Percentiles rank a stretch among this genome's conserved stretches.
phyloP scores from a whole-genome alignment of 2,888 invertebrate species.

The Acanthopleura granulata region DNA sequence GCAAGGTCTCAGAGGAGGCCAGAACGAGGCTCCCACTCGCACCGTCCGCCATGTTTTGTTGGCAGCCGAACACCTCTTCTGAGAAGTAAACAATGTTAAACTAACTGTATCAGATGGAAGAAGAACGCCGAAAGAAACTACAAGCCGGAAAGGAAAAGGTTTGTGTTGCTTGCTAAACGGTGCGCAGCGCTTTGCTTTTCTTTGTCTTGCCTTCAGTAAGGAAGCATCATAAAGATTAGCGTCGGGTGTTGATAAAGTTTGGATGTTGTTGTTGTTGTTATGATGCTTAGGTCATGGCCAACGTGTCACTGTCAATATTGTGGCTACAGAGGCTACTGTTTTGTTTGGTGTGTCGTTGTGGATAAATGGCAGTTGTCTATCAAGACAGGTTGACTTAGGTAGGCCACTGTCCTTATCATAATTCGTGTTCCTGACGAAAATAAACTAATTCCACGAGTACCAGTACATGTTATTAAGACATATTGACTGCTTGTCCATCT shows the following conservation, averaged over 20 bases:
- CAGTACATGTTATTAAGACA: too few species aligned
- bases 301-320: background rate
- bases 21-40: constrained; percentile 2
- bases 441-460: too few species aligned
- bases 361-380: too few species aligned
- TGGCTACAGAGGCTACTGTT: too few species aligned
- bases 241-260: background rate
- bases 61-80: background rate
- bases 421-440: too few species aligned
- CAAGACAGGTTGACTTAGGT: too few species aligned
- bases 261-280: background rate
- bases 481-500: too few species aligned
- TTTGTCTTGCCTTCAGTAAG: too few species aligned
- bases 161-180: background rate
- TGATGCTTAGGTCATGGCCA: background rate
- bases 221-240: background rate
- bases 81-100: constrained; percentile 1
- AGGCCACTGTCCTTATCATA: too few species aligned
- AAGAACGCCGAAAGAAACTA: background rate
- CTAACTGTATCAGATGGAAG: background rate
- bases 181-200: too few species aligned
- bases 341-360: too few species aligned
- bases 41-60: background rate
- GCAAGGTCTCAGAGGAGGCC: background rate
- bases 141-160: constrained; percentile 12